Evolutionary conservation across 2,113 vertebrate genomes (phyloP), one percentile per base, ranked within the genome.

Genomic region (Mus pahari): DNA sequence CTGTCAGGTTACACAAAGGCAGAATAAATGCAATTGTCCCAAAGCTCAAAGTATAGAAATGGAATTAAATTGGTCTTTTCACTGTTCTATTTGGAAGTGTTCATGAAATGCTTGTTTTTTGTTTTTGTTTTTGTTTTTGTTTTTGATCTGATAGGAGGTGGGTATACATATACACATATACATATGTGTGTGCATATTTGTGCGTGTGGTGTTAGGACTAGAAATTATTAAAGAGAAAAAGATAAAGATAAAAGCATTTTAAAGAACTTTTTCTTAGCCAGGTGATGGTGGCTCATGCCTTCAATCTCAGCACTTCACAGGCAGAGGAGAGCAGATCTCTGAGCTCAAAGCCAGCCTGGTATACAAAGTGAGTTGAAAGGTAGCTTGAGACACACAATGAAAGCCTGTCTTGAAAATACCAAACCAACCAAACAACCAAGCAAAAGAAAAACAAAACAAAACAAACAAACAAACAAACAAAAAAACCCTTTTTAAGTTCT

Each of bases 51-150:
- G 39, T 22, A 89, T 66, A 83, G 78, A 95, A 83, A 90, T 7
- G 92, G 62, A 94, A 60, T 3, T 75, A n/a, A 87, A 24, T 22
- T 83, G 33, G n/a, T 73, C 74, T 91, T 97, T 93, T 78, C 86
- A 75, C 1, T 90, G 62, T 86, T 96, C 71, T 92, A 8, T 71
- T n/a, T 91, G 39, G 82, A 26, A 86, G 5, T 96, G 50, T 94
- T 95, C 93, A 97, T 97, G 96, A 96, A 94, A 92, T 66, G 14
- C 42, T 92, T 96, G 70, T 89, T 92, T 48, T 48, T 48, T 6
- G 7, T 6, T 6, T 48, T 83, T 71, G 36, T 96, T 95, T 94
- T 55, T 50, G 11, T 50, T 50, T 16, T 58, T 17, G 2, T 17
- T 75, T 68, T 86, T 89, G 60, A 94, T 96, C 64, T 95, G 39